Base-by-base conservation (phyloP, 2,888 invertebrate species). In the Lamproptera curius region DNA sequence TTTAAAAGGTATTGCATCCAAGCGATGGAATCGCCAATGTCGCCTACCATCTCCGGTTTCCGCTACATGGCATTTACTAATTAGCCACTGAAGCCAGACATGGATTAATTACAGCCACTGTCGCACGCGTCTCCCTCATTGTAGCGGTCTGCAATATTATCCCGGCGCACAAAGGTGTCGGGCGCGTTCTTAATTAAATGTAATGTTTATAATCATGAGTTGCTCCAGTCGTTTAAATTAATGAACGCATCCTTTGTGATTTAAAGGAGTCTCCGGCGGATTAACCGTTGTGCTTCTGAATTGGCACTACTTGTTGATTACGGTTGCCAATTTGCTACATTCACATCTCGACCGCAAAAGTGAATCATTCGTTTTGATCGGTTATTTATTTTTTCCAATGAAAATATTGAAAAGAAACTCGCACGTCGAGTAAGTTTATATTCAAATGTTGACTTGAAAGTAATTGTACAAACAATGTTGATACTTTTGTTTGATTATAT, bases 41-140 rank as follows among this genome's bases (percentile, higher is more conserved):
- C 73, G 68, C 73, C 71, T 70, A 72, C 73, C 78, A 80, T 78
- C 77, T 79, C 82, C 68, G 60, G 76, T 81, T 84, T 79, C 83
- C 75, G 71, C 71, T 71, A 73, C 75, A 65, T 63, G 67, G 74
- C 73, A 66, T 67, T 63, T 71, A 70, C 81, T 85, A 86, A 86
- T 85, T 85, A 86, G 77, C 70, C 65, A 67, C 67, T 63, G 62
- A 65, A 73, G 71, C 66, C 72, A 77, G 83, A 84, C 83, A 74
- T 78, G 83, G 70, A 86, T 84, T 85, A 86, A 86, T 85, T 76
- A 75, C 73, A 63, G 61, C 62, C 66, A 63, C 65, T 72, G 72
- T 71, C 68, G 65, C 64, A 65, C 70, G 63, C 64, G 62, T 59
- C 64, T 66, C 66, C 63, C 41, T 39, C 46, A 42, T 46, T 47